A percentile compares a stretch with the other conserved stretches of the same genome.
phyloP scores from a whole-genome alignment of 2,797 vertebrate genomes.

The Macropodus opercularis region DNA sequence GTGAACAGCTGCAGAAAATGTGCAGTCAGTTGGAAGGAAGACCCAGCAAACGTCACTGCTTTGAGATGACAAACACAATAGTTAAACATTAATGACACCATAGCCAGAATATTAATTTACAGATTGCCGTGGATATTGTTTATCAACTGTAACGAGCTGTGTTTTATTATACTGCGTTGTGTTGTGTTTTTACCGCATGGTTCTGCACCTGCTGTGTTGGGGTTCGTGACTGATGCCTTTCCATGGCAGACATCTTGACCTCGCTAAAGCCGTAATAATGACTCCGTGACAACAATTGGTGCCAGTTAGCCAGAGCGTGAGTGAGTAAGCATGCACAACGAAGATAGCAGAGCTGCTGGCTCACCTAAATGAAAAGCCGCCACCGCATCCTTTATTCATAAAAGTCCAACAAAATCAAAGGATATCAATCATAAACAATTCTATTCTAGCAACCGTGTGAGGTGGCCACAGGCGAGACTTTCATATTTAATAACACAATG shows the following conservation, averaged over 20 bases:
- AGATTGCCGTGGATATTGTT: too few species aligned
- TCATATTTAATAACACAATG: not conserved
- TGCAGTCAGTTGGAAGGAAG: conserved; percentile 1
- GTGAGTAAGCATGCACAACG: too few species aligned
- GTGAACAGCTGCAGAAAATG: not conserved
- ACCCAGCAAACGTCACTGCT: not conserved
- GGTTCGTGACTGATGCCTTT: not conserved
- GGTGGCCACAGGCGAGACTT: not conserved
- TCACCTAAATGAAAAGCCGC: not conserved
- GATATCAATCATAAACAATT: too few species aligned
- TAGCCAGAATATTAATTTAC: not conserved
- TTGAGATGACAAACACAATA: not conserved
- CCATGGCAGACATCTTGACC: not conserved
- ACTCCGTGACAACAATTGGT: not conserved
- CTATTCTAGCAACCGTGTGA: too few species aligned
- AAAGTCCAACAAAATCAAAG: not conserved
- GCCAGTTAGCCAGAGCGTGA: not conserved
- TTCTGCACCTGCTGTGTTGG: not conserved
- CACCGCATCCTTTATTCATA: not conserved
- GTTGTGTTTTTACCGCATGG: not conserved
- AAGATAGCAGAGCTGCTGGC: not conserved
- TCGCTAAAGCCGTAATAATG: not conserved
- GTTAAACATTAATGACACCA: conserved; percentile 1
- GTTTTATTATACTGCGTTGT: too few species aligned
- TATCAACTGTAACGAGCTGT: too few species aligned